Percentiles rank a stretch among this genome's conserved stretches.
These are phyloP conservation scores for Anomalospiza imberbis DNA, from an alignment of 2,797 vertebrate species.

Conservation along the genomic window DNA sequence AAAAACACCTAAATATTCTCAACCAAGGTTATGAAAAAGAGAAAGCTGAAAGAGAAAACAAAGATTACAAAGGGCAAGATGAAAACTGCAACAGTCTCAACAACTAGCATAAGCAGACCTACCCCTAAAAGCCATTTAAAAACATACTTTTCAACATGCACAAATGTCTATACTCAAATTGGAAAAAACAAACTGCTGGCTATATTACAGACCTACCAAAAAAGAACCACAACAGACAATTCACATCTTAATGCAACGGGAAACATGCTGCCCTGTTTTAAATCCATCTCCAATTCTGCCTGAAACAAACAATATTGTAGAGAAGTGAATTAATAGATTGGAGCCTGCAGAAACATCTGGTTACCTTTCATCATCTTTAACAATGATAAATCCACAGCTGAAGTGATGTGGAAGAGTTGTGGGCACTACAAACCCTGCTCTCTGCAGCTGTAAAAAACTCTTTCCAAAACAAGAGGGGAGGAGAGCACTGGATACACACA, in stretches of 20 bases:
- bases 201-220: not conserved
- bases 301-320: not conserved
- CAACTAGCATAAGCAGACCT: not conserved
- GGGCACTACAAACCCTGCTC: not conserved
- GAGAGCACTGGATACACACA: not conserved
- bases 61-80: not conserved
- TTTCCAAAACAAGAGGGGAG: not conserved
- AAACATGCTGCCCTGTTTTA: not conserved
- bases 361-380: not conserved
- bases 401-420: not conserved
- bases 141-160: not conserved
- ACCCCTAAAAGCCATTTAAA: not conserved
- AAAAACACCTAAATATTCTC: not conserved
- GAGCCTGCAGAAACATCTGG: not conserved
- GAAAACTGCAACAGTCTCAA: not conserved
- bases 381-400: not conserved
- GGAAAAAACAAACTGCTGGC: not conserved
- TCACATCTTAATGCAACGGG: not conserved
- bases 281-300: not conserved
- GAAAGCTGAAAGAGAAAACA: not conserved
- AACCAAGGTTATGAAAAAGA: not conserved
- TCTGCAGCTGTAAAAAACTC: not conserved
- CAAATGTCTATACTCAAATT: not conserved
- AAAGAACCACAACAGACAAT: not conserved
- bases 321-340: not conserved